These are phyloP conservation scores for Oscheius myriophilus DNA, from an alignment of 2,888 invertebrate species.

Conservation along the genomic window DNA sequence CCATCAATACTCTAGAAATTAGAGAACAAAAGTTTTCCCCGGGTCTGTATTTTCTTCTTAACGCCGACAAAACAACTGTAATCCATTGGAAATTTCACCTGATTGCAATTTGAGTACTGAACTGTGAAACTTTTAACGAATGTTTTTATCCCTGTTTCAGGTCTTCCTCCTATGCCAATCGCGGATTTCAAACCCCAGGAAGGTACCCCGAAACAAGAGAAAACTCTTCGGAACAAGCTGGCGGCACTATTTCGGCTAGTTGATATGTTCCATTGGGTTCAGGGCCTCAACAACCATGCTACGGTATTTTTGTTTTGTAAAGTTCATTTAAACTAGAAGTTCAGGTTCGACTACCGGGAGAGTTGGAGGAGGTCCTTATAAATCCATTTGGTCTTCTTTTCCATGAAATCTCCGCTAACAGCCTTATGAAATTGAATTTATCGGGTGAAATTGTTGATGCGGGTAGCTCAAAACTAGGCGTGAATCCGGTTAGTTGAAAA, in stretches of 20 bases:
- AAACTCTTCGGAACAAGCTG: constrained; percentile 42
- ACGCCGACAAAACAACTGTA: too few species aligned
- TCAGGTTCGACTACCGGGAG: constrained; percentile 43
- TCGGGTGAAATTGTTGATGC: constrained; percentile 62
- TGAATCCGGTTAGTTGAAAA: constrained; percentile 45
- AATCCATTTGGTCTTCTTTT: constrained; percentile 78
- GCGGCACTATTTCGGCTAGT: constrained; percentile 47
- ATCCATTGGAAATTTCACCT: too few species aligned
- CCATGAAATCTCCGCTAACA: constrained; percentile 89
- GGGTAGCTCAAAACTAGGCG: constrained; percentile 62
- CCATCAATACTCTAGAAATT: too few species aligned
- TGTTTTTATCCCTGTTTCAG: constrained; percentile 27
- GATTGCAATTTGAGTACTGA: too few species aligned
- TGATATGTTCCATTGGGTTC: constrained; percentile 51
- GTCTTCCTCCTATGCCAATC: constrained; percentile 39
- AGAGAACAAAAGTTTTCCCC: too few species aligned
- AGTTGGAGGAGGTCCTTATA: constrained; percentile 87
- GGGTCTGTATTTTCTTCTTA: too few species aligned
- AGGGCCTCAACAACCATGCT: constrained; percentile 48
- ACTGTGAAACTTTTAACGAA: too few species aligned
- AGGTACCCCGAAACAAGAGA: constrained; percentile 38
- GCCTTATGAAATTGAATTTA: constrained; percentile 79
- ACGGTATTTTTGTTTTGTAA: constrained; percentile 35
- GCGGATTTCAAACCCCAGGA: constrained; percentile 46
- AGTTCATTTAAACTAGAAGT: neutral